Percentiles rank a stretch among this genome's conserved stretches.
These are phyloP conservation scores for Zaprionus davidi DNA, from an alignment of 1,140 invertebrate species.

Conservation along the genomic window DNA sequence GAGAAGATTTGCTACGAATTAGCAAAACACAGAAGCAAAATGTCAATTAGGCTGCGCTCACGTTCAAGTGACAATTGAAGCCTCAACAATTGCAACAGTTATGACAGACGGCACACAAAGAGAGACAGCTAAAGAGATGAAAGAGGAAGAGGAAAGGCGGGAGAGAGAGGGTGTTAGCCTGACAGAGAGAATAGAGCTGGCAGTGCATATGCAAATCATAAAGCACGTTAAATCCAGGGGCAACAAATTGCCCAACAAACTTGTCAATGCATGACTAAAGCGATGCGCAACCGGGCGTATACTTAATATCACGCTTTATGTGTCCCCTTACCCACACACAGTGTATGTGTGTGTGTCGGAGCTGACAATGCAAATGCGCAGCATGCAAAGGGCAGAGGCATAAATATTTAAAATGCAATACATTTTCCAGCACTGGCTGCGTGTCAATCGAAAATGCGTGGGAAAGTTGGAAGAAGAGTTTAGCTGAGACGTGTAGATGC, in stretches of 20 bases:
- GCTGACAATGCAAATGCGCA: slow-evolving; percentile 24
- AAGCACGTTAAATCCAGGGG: slow-evolving; percentile 26
- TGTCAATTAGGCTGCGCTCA: slow-evolving; percentile 35
- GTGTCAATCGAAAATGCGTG: slow-evolving; percentile 6
- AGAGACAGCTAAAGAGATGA: neutral
- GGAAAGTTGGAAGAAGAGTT: neutral
- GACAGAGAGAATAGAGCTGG: neutral
- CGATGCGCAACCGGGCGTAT: slow-evolving; percentile 22
- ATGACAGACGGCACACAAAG: neutral
- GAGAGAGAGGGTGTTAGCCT: neutral
- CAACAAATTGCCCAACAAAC: slow-evolving; percentile 29
- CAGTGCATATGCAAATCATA: slow-evolving; percentile 22
- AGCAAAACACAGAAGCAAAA: slow-evolving; percentile 14
- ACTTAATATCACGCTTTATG: slow-evolving; percentile 29
- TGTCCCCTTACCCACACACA: neutral
- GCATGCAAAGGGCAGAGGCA: slow-evolving; percentile 1
- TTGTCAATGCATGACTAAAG: slow-evolving; percentile 19
- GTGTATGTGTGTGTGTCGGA: too few relatives aligned
- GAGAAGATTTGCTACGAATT: slow-evolving; percentile 1
- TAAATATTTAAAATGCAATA: slow-evolving; percentile 41
- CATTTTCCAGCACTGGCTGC: slow-evolving; percentile 16
- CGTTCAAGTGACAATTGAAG: slow-evolving; percentile 33
- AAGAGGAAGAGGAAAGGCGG: neutral
- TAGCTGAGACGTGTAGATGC: neutral
- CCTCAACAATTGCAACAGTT: slow-evolving; percentile 14